These are phyloP conservation scores for Lepidurus couesii DNA, from an alignment of 1,140 invertebrate species.

Conservation along the genomic window DNA sequence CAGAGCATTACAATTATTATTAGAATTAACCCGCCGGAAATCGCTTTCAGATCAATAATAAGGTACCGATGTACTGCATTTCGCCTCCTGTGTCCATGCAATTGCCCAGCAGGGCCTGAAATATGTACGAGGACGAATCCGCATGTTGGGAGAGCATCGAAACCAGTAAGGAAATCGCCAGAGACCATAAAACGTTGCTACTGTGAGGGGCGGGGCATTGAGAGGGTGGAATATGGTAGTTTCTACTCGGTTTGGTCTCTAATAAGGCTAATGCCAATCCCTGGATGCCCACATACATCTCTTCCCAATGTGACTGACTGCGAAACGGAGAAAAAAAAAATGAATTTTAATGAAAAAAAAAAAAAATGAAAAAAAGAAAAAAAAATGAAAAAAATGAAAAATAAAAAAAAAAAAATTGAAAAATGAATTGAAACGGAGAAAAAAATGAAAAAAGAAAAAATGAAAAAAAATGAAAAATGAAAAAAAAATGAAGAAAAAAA, in stretches of 20 bases:
- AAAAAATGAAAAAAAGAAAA: too few relatives aligned
- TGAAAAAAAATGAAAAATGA: too few relatives aligned
- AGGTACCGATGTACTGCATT: background rate
- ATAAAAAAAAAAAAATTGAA: too few relatives aligned
- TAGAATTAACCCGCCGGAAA: background rate
- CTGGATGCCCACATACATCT: background rate
- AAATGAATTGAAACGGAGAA: background rate
- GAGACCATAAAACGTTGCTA: background rate
- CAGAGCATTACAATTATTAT: background rate
- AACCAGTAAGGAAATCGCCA: background rate
- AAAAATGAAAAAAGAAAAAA: too few relatives aligned
- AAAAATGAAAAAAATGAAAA: too few relatives aligned
- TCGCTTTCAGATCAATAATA: background rate
- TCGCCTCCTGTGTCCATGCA: background rate
- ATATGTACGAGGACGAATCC: background rate
- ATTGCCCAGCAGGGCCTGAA: background rate
- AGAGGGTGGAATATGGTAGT: background rate
- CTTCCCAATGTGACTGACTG: conserved; percentile 8
- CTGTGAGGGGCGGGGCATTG: background rate
- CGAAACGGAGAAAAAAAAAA: background rate
- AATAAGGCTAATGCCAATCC: background rate
- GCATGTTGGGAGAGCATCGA: background rate
- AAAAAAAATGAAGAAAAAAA: too few relatives aligned
- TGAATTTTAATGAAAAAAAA: too few relatives aligned
- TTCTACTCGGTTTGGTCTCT: background rate